Evolutionary conservation across 1,140 invertebrate species (phyloP), one percentile per base, ranked within the genome.

Genomic region (honey bee (Apis mellifera)): DNA sequence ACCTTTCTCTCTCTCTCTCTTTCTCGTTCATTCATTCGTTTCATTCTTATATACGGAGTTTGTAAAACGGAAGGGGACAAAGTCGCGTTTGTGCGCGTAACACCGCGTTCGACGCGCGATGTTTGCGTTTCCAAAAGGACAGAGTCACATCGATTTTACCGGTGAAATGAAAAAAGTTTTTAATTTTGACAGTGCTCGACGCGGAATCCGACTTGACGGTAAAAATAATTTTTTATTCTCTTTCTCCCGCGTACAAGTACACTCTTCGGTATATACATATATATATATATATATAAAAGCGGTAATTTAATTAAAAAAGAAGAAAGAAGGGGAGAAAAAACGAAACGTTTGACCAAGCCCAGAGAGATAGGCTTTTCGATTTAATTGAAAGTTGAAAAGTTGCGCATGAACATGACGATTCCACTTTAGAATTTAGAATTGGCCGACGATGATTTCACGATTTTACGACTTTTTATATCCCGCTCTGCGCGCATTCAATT

Each of bases 331-430:
- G 26, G 32, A 23, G 21, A 19, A 60, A 48, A 23, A 23, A 42
- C 32, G 48, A 66, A 55, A 57, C 60, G 13, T 48, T 50, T n/a
- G 77, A 60, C 60, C 23, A 21, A n/a, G 2, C 9, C 3, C 13
- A 50, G 57, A 68, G 64, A 66, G 17, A 54, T 13, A 52, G 65
- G 64, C 62, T 84, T 78, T 88, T 69, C 86, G 71, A 78, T 88
- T 88, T 87, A 88, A 88, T 87, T 87, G 86, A 66, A 88, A 84
- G 82, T 73, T 77, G 75, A 83, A 87, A 87, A 84, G 86, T 75
- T 42, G 60, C n/a, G 26, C 62, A 55, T 32, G 54, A 64, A 71
- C 62, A 32, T 57, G 23, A 74, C 54, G 52, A 57, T 84, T 42
- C 76, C 74, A 78, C 65, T 65, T 72, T 60, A 26, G 4, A 15